Conservation (phyloP, 2,888 invertebrate genomes). For the Melieria omissa region DNA sequence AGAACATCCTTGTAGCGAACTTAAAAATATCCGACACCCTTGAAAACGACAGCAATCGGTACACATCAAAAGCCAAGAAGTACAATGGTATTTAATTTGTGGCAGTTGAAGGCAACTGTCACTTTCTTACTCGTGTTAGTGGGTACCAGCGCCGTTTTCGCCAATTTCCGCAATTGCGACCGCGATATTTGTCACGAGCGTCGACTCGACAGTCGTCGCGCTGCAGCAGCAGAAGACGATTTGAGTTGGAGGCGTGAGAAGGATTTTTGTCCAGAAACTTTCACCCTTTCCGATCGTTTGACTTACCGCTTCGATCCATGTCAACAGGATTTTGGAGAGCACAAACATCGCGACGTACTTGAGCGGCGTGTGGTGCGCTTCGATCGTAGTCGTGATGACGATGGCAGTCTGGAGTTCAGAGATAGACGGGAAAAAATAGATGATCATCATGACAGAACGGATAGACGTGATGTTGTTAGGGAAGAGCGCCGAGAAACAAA, state of each 20-base stretch:
- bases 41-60: neutral
- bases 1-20: neutral
- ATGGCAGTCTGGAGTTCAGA: too few species aligned
- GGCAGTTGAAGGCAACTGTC: conserved; percentile 52
- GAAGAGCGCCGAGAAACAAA: too few species aligned
- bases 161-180: conserved; percentile 37
- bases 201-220: neutral
- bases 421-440: too few species aligned
- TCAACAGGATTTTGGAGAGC: neutral
- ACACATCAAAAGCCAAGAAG: conserved; percentile 19
- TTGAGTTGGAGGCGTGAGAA: too few species aligned
- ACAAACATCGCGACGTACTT: too few species aligned
- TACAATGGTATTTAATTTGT: conserved; percentile 49
- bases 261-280: too few species aligned
- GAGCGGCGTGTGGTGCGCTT: too few species aligned
- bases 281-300: too few species aligned
- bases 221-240: too few species aligned
- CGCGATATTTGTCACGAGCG: conserved; percentile 40
- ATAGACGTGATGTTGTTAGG: too few species aligned
- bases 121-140: conserved; percentile 47
- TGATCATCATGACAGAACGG: too few species aligned
- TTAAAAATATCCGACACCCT: neutral
- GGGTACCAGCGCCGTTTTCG: conserved; percentile 44
- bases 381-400: too few species aligned
- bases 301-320: neutral